Evolutionary conservation across 1,140 invertebrate genomes (phyloP), one percentile per base, ranked within the genome.

Genomic region (Drosophila fuyamai): DNA sequence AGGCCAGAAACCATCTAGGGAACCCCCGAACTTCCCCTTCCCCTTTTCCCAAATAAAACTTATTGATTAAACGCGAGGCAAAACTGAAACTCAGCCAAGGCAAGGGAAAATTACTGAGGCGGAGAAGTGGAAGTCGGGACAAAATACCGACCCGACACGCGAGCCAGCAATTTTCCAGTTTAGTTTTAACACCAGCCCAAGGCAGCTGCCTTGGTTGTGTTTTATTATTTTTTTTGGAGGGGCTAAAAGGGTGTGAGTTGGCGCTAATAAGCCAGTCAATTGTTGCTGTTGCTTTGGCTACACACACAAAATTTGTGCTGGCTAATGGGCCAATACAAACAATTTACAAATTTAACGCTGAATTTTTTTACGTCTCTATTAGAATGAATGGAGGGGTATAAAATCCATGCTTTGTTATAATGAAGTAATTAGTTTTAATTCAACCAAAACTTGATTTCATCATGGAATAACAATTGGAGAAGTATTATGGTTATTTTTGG

Each of bases 271-370:
- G 83, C 71, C 67, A 88, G 79, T 82, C 79, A 76, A 79, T 88
- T 85, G 79, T 83, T 83, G 60, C 68, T 68, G 62, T 71, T 65
- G 53, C 44, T 65, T 58, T 71, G 71, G 58, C 36, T 71, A 71
- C 68, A 67, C 59, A 70, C 60, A 66, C 63, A 66, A 71, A 71
- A 58, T 61, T 56, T 68, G 65, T 79, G 63, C 68, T 75, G 80
- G 71, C 71, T 84, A 83, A 84, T 84, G 73, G 76, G 38, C 81
- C 78, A 84, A 83, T 84, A 75, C 75, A 88, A 88, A 88, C 83
- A 89, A 89, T 88, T 88, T 88, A 83, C 71, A 89, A 89, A 88
- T 88, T 88, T 89, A 89, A 83, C 84, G 84, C 83, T 88, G 84
- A 68, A 86, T 86, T 86, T 86, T 56, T 58, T 36, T 79, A 62